Percentiles rank a stretch among this genome's conserved stretches.
These are phyloP conservation scores for Drosophila nr. fundita DNA, from an alignment of 2,888 invertebrate genomes.

Conservation along the genomic window DNA sequence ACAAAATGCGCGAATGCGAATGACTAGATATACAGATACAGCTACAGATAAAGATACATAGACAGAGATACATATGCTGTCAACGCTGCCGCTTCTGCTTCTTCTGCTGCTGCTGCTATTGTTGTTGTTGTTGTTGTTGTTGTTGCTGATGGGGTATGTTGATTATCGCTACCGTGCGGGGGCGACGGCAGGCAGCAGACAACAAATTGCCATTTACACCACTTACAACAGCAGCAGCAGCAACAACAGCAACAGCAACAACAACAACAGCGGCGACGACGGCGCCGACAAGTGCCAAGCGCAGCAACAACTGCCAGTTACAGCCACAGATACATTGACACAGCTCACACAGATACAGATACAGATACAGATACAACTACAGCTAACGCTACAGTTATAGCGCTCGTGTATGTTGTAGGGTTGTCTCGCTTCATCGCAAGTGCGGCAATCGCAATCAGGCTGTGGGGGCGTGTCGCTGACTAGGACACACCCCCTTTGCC, in stretches of 20 bases:
- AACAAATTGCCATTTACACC: constrained; percentile 82
- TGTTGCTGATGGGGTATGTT: constrained; percentile 34
- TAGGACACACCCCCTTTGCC: constrained; percentile 74
- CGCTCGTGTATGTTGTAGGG: constrained; percentile 31
- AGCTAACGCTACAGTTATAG: constrained; percentile 3
- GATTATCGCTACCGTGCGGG: constrained; percentile 71
- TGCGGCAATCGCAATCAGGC: constrained; percentile 34
- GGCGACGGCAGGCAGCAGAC: constrained; percentile 59
- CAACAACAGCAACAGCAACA: constrained; percentile 27
- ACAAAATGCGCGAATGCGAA: constrained; percentile 69
- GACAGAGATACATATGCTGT: constrained; percentile 49
- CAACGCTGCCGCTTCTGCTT: constrained; percentile 44
- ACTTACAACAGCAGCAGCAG: constrained; percentile 65
- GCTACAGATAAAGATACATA: constrained; percentile 21
- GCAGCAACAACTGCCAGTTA: constrained; percentile 29
- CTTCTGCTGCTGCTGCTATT: constrained; percentile 21
- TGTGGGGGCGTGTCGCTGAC: constrained; percentile 62
- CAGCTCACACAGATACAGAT: constrained; percentile 13
- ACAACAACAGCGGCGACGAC: constrained; percentile 25
- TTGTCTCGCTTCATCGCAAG: constrained; percentile 63
- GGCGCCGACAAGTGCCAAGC: constrained; percentile 42
- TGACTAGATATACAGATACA: constrained; percentile 59
- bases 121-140: constrained; percentile 16
- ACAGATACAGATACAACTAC: constrained; percentile 35
- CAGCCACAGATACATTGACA: constrained; percentile 24